Conservation (phyloP, 1,140 invertebrate genomes). For the Neuroterus valhalla region DNA sequence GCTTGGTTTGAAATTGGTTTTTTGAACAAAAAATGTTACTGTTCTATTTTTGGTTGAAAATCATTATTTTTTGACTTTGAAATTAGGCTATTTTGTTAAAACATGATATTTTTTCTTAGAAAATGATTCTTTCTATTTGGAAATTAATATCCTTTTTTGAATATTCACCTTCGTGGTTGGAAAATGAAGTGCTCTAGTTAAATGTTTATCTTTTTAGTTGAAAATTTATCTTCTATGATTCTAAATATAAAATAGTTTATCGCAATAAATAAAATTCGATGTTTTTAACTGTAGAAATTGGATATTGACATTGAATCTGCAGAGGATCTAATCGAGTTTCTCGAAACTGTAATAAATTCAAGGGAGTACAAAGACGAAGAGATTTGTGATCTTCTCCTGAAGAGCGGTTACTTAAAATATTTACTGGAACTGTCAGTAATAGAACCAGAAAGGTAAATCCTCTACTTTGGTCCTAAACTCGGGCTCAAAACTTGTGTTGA, state of each 20-base stretch:
- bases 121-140: no score
- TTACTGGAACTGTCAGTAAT: background rate
- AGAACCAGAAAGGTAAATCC: background rate
- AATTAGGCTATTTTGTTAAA: no score
- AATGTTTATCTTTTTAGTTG: no score
- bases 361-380: background rate
- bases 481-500: no score
- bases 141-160: no score
- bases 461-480: background rate
- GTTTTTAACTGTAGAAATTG: background rate
- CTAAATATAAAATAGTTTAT: background rate
- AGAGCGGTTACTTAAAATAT: background rate
- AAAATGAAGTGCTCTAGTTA: no score
- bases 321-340: constrained; percentile 9
- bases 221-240: background rate
- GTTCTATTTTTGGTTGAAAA: no score
- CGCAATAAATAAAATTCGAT: background rate
- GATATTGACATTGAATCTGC: background rate
- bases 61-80: no score
- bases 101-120: no score
- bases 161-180: no score
- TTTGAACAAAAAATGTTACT: no score
- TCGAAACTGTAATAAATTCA: background rate
- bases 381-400: background rate
- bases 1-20: no score